Percentiles rank a stretch among this genome's conserved stretches.
These are phyloP conservation scores for Monopis laevigella DNA, from an alignment of 2,888 invertebrate genomes.

Conservation along the genomic window DNA sequence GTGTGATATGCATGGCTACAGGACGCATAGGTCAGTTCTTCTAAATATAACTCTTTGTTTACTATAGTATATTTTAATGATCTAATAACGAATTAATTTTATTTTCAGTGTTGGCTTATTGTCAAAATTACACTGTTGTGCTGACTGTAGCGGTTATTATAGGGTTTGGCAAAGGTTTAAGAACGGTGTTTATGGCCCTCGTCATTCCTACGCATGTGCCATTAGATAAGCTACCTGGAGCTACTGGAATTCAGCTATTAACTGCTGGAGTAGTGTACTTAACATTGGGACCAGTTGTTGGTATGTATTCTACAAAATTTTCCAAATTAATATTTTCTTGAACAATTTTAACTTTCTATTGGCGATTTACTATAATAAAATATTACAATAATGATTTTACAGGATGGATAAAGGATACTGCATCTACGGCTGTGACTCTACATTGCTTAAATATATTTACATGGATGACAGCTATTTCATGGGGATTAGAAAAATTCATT, in stretches of 20 bases:
- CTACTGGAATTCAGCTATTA: conserved; percentile 74
- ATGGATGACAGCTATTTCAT: conserved; percentile 70
- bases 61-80: no score
- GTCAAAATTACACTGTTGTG: conserved; percentile 62
- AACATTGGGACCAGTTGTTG: conserved; percentile 71
- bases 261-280: conserved; percentile 73
- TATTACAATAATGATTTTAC: conserved; percentile 22
- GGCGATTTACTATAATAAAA: no score
- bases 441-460: conserved; percentile 74
- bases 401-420: conserved; percentile 74
- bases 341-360: no score
- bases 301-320: no score
- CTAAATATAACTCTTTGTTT: no score
- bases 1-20: conserved; percentile 72
- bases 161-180: conserved; percentile 75
- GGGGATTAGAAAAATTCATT: conserved; percentile 67
- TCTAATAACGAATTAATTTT: no score
- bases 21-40: conserved; percentile 72
- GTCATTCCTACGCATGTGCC: conserved; percentile 79
- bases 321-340: no score
- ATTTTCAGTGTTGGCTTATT: conserved; percentile 68
- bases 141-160: conserved; percentile 71
- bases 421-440: conserved; percentile 68
- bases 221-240: conserved; percentile 73
- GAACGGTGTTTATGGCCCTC: conserved; percentile 78